Evolutionary conservation across 2,888 invertebrate genomes (phyloP), one percentile per base, ranked within the genome.

Genomic region (Molorchus minor): DNA sequence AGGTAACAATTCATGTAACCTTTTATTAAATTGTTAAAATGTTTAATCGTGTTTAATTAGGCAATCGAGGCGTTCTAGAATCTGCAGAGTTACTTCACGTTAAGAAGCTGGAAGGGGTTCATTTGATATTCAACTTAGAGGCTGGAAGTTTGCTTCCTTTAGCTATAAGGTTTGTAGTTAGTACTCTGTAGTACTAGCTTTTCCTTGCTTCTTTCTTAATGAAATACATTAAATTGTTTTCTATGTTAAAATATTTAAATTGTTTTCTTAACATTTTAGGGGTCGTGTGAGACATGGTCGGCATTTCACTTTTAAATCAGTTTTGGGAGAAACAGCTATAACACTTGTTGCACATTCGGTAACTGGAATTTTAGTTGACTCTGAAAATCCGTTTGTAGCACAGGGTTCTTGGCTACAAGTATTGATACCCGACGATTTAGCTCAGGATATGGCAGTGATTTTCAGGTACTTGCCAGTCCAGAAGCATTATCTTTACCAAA

Each of bases 271-370:
- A n/a, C n/a, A n/a, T 72, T 72, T 19, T 74, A 91, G 91, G 67
- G 92, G 91, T 0, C 83, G 94, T 21, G 87, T 97, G 16, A 86
- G 88, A 63, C 95, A 94, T 75, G 94, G 94, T 0, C 85, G 94
- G 1, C 96, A 97, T 82, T 97, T 97, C 79, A 97, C 97, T 7
- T 96, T 96, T 82, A 95, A 95, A 78, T 89, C 89, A 17, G 85
- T 88, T 19, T 76, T 86, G 36, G 90, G 91, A 13, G 88, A 89
- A 69, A 85, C 89, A 8, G 94, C 94, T 0, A 86, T 95, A 13
- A 96, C 96, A 0, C 81, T 97, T 65, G 90, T 96, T n/a, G 87
- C 94, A 0, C 86, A 90, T 45, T 84, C 86, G 2, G 94, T 96
- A 0, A 86, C 87, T 0, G 96, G 94, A 2, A 88, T 93, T 1